A percentile compares a stretch with the other conserved stretches of the same genome.
Conservation (phyloP, 2,113 vertebrate species). For the Charina bottae region DNA sequence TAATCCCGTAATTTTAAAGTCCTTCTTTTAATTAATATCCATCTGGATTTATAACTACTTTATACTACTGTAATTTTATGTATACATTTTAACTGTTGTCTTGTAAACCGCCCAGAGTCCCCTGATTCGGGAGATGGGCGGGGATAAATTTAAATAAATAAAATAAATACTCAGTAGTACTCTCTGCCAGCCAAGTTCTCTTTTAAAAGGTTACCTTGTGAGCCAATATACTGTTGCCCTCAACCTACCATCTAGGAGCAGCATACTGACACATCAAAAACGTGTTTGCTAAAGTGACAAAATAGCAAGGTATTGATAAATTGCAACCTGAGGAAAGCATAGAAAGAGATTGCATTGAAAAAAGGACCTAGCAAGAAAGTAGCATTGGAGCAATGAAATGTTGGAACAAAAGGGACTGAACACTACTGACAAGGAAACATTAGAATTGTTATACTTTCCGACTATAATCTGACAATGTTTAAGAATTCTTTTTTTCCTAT, state of each 20-base stretch:
- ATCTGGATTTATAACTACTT: no score
- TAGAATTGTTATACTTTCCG: neutral
- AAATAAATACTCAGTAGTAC: no score
- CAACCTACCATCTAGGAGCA: neutral
- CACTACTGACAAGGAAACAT: neutral
- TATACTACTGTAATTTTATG: no score
- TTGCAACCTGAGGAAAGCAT: neutral
- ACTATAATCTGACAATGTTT: neutral
- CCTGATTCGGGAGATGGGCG: no score
- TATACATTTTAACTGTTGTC: no score
- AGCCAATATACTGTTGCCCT: no score
- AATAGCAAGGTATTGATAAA: neutral
- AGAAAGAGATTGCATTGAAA: neutral
- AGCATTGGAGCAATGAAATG: neutral
- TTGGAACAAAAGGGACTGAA: neutral
- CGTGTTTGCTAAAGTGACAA: neutral
- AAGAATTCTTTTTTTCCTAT: neutral
- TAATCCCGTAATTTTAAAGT: no score
- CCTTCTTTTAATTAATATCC: no score
- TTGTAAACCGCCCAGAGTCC: no score
- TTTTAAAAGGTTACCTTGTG: no score
- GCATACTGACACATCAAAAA: neutral
- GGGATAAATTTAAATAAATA: no score
- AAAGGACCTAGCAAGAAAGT: neutral
- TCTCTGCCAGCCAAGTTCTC: no score